phyloP scores from a whole-genome alignment of 2,113 vertebrate species.

The Scalopus aquaticus region DNA sequence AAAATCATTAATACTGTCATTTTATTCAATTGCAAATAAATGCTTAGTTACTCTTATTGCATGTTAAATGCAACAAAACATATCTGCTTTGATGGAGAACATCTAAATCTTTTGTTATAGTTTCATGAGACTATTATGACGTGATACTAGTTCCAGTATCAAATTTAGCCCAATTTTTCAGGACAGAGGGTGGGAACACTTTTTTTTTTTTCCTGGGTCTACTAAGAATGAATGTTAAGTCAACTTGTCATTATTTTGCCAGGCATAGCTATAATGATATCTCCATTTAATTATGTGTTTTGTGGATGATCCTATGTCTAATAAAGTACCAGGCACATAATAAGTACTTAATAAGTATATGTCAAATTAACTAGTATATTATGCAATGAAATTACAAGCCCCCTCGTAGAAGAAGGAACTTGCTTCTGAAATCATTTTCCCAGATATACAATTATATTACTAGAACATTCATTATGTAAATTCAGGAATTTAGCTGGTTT shows the following conservation, averaged over 20 bases:
- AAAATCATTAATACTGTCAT: not conserved
- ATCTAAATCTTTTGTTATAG: not conserved
- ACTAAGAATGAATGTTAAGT: not conserved
- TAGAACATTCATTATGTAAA: constrained; percentile 41
- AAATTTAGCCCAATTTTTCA: not conserved
- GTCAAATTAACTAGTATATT: not conserved
- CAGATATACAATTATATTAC: not conserved
- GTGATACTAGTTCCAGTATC: not conserved
- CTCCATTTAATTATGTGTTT: not conserved
- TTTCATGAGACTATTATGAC: too few species aligned
- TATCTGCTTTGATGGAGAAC: not conserved
- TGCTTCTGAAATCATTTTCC: constrained; percentile 25
- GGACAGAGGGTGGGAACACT: not conserved
- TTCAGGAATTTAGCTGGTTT: constrained; percentile 44
- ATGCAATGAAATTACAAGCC: not conserved
- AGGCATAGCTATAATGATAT: not conserved
- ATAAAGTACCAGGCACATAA: not conserved
- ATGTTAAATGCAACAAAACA: not conserved
- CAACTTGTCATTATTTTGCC: not conserved
- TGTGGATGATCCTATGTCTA: not conserved
- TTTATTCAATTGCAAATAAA: not conserved
- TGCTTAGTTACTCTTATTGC: not conserved
- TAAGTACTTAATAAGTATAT: constrained; percentile 26
- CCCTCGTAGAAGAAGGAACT: not conserved
- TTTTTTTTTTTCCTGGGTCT: not conserved